These are phyloP conservation scores for Nannobrachium achirus DNA, from an alignment of 2,113 vertebrate species.

Conservation along the genomic window DNA sequence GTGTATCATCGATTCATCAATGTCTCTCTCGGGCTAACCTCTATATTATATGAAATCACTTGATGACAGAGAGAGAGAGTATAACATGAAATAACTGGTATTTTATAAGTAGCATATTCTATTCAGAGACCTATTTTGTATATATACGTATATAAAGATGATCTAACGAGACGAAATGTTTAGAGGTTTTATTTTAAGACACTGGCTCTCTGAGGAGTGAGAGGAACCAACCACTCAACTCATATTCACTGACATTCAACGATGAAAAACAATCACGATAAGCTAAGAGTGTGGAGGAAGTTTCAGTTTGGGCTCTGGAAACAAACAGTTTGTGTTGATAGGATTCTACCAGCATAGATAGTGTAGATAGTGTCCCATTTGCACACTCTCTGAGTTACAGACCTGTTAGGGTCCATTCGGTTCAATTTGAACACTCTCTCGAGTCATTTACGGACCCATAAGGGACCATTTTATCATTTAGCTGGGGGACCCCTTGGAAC, in stretches of 20 bases:
- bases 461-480: neutral
- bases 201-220: constrained; percentile 46
- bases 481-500: no score
- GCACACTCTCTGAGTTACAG: no score
- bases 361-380: no score
- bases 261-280: constrained; percentile 23
- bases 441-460: neutral
- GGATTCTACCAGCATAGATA: no score
- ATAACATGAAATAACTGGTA: constrained; percentile 36
- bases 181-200: constrained; percentile 30
- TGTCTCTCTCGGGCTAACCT: constrained; percentile 9
- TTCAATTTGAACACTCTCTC: no score
- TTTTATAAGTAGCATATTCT: constrained; percentile 39
- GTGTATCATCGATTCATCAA: neutral
- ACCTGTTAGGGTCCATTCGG: no score
- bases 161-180: constrained; percentile 7
- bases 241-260: neutral
- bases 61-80: constrained; percentile 3
- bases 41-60: neutral
- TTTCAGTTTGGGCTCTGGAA: constrained; percentile 11
- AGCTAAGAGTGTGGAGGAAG: constrained; percentile 23
- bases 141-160: constrained; percentile 13
- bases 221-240: neutral
- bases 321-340: no score
- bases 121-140: constrained; percentile 48